A percentile compares a stretch with the other conserved stretches of the same genome.
These are phyloP conservation scores for Iphiclides podalirius DNA, from an alignment of 2,888 invertebrate genomes.

Conservation along the genomic window DNA sequence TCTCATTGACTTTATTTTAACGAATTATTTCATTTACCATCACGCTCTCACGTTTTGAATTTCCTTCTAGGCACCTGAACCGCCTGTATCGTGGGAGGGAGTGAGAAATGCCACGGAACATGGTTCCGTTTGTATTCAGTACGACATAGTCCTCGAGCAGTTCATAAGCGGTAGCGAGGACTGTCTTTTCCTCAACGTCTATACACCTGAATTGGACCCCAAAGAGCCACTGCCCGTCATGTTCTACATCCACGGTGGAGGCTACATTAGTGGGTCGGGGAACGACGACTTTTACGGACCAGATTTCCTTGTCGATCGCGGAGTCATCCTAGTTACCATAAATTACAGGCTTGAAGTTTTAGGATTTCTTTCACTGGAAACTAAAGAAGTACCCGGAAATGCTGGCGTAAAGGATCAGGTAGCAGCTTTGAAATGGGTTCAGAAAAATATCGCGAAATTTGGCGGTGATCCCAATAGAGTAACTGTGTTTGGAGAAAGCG, in stretches of 20 bases:
- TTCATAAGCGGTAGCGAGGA: slow-evolving; percentile 43
- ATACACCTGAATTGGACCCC: slow-evolving; percentile 38
- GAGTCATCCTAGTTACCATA: background rate
- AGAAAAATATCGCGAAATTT: slow-evolving; percentile 1
- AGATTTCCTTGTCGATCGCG: background rate
- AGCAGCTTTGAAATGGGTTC: background rate
- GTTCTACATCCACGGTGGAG: slow-evolving; percentile 2
- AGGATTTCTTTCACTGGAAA: slow-evolving; percentile 4
- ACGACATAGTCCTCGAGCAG: slow-evolving; percentile 28
- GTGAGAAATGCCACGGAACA: slow-evolving; percentile 31
- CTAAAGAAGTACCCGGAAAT: slow-evolving; percentile 1
- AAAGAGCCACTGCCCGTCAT: background rate
- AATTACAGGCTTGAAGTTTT: slow-evolving; percentile 5
- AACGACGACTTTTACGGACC: background rate
- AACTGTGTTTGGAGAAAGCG: slow-evolving; percentile 4
- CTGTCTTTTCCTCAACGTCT: slow-evolving; percentile 58
- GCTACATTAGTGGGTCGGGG: background rate
- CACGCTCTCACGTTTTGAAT: too few relatives aligned
- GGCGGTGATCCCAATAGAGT: slow-evolving; percentile 5
- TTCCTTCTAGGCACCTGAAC: slow-evolving; percentile 47
- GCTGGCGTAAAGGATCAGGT: slow-evolving; percentile 9
- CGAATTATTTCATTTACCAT: too few relatives aligned
- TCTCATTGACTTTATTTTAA: too few relatives aligned
- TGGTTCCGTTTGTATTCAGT: slow-evolving; percentile 46
- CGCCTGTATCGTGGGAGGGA: slow-evolving; percentile 49